Conservation (phyloP, 2,888 invertebrate genomes). For the Herminia tarsipennalis region DNA sequence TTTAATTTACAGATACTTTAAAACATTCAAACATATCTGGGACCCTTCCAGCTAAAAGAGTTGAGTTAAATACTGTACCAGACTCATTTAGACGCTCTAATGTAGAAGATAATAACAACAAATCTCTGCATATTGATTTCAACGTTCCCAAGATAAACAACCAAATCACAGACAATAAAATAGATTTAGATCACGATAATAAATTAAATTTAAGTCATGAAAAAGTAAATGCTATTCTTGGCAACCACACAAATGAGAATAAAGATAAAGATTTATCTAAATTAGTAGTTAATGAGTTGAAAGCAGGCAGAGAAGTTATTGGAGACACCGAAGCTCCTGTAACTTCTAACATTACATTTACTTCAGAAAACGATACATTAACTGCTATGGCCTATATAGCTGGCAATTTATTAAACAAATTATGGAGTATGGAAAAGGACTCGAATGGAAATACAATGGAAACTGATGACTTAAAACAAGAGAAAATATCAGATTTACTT, state of each 20-base stretch:
- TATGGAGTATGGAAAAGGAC: conserved; percentile 78
- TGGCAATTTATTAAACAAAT: conserved; percentile 74
- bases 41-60: conserved; percentile 61
- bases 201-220: conserved; percentile 49
- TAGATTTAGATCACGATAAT: conserved; percentile 59
- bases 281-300: conserved; percentile 72
- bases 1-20: conserved; percentile 63
- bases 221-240: conserved; percentile 50
- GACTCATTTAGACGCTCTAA: conserved; percentile 54
- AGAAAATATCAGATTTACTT: conserved; percentile 70
- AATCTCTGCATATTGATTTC: conserved; percentile 65
- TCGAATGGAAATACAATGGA: conserved; percentile 58
- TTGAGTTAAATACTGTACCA: conserved; percentile 39
- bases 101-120: conserved; percentile 42
- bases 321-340: conserved; percentile 62
- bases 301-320: conserved; percentile 64
- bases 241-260: conserved; percentile 57
- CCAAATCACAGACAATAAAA: conserved; percentile 69
- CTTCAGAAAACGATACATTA: conserved; percentile 76
- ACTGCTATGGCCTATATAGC: conserved; percentile 79
- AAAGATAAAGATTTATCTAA: conserved; percentile 72
- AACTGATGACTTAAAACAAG: conserved; percentile 67
- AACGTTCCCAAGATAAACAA: conserved; percentile 57
- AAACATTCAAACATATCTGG: conserved; percentile 60
- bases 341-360: conserved; percentile 75